These are phyloP conservation scores for Helogale parvula DNA, from an alignment of 2,113 vertebrate genomes.

Conservation along the genomic window DNA sequence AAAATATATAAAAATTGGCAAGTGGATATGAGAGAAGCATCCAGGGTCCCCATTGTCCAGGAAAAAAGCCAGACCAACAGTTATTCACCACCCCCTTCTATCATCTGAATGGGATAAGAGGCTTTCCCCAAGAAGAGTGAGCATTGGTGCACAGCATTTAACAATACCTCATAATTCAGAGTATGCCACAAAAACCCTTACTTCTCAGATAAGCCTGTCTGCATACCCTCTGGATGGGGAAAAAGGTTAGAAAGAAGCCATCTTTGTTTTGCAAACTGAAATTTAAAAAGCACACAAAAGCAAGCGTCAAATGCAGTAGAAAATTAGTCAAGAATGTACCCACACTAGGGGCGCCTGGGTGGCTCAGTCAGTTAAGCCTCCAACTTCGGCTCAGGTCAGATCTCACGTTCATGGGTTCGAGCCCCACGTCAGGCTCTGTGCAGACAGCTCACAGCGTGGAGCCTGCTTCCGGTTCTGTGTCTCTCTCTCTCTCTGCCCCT, in stretches of 20 bases:
- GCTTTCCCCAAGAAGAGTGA: not conserved
- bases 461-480: no score
- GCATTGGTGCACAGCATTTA: not conserved
- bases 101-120: not conserved
- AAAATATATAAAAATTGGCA: not conserved
- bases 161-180: not conserved
- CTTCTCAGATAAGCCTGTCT: not conserved
- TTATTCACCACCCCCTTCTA: not conserved
- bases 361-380: no score
- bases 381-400: no score
- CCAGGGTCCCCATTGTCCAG: not conserved
- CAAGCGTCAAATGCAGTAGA: not conserved
- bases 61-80: not conserved
- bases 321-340: not conserved
- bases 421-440: no score
- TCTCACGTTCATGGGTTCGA: no score
- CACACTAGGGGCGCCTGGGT: not conserved
- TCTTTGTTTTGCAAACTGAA: not conserved
- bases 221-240: not conserved
- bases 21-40: not conserved
- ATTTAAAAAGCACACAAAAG: not conserved
- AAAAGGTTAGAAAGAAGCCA: not conserved
- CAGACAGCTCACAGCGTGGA: no score
- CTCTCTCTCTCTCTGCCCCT: no score
- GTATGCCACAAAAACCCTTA: not conserved